Evolutionary conservation across 2,888 invertebrate species (phyloP), one percentile per base, ranked within the genome.

Genomic region (Ypsolopha sequella): DNA sequence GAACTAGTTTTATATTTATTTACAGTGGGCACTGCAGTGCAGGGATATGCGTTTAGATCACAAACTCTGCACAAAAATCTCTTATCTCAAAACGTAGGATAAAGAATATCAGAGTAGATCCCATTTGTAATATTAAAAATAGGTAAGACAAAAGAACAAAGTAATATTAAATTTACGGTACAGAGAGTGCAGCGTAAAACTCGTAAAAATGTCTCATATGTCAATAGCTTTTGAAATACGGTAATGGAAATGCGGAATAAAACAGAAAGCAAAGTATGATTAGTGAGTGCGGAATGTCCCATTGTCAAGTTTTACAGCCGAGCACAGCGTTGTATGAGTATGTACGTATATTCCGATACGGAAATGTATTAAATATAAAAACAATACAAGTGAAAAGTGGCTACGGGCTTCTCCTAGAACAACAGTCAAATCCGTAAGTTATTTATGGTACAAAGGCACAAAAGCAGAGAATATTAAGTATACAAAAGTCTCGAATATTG

Each of bases 241-340:
- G 76, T 85, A 86, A 86, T 85, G 85, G 85, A 86, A 85, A 86
- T 84, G 76, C 76, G 82, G 80, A 84, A 84, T 86, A 86, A 85
- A 85, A 85, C 81, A 81, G 81, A 84, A 85, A 82, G 82, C 82
- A 86, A 80, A 84, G 81, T 84, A 81, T 84, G 82, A 85, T 84
- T 84, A 85, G 85, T 84, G 81, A 80, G 76, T 75, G 79, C 79
- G 75, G 71, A 76, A 78, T 65, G 79, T 79, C 78, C 79, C 78
- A 78, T 80, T 80, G 80, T 70, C 75, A 69, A 70, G 71, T 63
- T 81, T 81, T 82, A 84, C 77, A 73, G 70, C 76, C 69, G 24
- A 24, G n/a, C 11, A 24, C 24, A 7, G 36, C 47, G 24, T 48
- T 39, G 10, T 34, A 38, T n/a, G 9, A 45, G 9, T 10, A 34